phyloP scores from a whole-genome alignment of 2,888 invertebrate genomes.

The Ormyrus labotus region DNA sequence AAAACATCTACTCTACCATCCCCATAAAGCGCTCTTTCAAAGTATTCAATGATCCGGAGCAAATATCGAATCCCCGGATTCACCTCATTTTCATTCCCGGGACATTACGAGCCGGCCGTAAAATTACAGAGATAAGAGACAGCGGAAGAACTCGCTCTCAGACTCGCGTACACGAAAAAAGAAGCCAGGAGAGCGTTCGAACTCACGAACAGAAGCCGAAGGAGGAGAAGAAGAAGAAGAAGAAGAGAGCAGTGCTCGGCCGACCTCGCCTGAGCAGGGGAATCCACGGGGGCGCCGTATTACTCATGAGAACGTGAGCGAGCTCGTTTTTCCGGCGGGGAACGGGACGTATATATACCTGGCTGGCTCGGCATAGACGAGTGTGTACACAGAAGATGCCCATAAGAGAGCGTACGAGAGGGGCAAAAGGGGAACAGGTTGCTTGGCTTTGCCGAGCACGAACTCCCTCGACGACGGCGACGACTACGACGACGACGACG shows the following conservation, averaged over 20 bases:
- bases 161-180: conserved; percentile 16
- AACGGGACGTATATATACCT: conserved; percentile 5
- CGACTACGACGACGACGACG: conserved; percentile 1
- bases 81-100: conserved; percentile 32
- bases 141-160: conserved; percentile 18
- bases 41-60: neutral
- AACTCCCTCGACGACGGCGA: conserved; percentile 3
- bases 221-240: conserved; percentile 19
- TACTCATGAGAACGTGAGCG: conserved; percentile 51
- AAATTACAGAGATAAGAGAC: conserved; percentile 42
- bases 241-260: conserved; percentile 1
- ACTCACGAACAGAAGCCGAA: conserved; percentile 11
- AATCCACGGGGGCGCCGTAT: conserved; percentile 29
- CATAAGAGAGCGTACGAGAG: conserved; percentile 32
- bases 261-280: conserved; percentile 29
- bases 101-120: conserved; percentile 5
- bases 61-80: conserved; percentile 3
- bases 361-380: neutral
- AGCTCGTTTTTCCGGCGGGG: conserved; percentile 39
- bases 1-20: no score
- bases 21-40: neutral
- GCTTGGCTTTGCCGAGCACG: conserved; percentile 50
- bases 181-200: neutral
- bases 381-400: conserved; percentile 26
- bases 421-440: conserved; percentile 49